Evolutionary conservation across 2,797 vertebrate species (phyloP).

Genomic region (Liasis olivaceus): DNA sequence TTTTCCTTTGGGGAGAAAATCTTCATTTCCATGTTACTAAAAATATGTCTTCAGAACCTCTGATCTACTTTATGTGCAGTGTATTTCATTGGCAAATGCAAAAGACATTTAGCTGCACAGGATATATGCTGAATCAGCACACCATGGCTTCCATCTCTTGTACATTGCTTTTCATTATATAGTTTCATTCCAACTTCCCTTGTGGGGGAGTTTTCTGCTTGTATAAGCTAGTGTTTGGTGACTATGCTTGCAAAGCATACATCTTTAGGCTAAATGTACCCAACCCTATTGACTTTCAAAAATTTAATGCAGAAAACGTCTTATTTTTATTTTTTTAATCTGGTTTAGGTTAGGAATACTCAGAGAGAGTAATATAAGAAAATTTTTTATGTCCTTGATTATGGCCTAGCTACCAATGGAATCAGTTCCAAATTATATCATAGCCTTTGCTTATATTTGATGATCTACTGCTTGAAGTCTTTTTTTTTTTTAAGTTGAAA

Average conservation of each 20-base stretch:
- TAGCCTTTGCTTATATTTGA: too few species aligned
- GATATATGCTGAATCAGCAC: slow-evolving; percentile 13
- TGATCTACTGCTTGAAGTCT: too few species aligned
- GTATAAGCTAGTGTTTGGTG: slow-evolving; percentile 1
- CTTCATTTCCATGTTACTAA: not conserved
- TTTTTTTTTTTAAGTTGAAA: too few species aligned
- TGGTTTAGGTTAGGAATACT: not conserved
- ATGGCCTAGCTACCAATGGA: too few species aligned
- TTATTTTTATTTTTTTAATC: slow-evolving; percentile 6
- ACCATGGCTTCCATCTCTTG: not conserved
- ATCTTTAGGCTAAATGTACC: slow-evolving; percentile 9
- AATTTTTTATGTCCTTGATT: too few species aligned
- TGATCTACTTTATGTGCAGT: not conserved
- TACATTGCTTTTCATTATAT: slow-evolving; percentile 10
- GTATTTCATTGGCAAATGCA: not conserved
- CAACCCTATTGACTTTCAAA: not conserved
- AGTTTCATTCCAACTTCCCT: not conserved
- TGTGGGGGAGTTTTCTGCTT: not conserved
- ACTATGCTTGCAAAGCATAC: not conserved
- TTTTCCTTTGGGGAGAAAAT: not conserved
- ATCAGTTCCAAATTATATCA: too few species aligned
- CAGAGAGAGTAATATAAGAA: too few species aligned
- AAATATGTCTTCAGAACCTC: not conserved
- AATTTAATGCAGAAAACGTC: slow-evolving; percentile 17
- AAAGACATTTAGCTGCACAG: not conserved